These are phyloP conservation scores for Diadromus collaris DNA, from an alignment of 2,888 invertebrate species.

Conservation along the genomic window DNA sequence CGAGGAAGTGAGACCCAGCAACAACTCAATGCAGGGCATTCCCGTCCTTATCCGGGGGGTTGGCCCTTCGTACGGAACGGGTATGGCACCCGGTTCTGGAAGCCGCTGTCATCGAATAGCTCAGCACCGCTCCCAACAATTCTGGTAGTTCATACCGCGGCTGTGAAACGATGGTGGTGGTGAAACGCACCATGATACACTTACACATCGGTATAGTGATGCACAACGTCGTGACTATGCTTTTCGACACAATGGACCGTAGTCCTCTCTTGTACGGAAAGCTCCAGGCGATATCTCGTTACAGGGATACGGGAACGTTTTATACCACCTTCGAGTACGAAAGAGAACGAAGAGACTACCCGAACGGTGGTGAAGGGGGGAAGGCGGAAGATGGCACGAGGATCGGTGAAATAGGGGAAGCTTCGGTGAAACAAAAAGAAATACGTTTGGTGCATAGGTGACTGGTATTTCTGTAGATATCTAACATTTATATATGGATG, in stretches of 20 bases:
- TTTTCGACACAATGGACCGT: conserved; percentile 65
- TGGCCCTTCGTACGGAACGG: conserved; percentile 6
- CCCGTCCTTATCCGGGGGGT: conserved; percentile 33
- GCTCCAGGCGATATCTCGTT: conserved; percentile 72
- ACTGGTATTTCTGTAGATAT: background rate
- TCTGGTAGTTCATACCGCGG: conserved; percentile 14
- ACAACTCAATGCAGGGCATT: conserved; percentile 22
- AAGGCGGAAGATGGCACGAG: conserved; percentile 1
- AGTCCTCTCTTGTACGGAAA: conserved; percentile 69
- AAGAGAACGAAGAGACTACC: background rate
- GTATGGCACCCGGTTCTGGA: background rate
- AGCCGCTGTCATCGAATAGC: conserved; percentile 37
- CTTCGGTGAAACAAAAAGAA: conserved; percentile 18
- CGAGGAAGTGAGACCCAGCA: conserved; percentile 31
- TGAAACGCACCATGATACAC: conserved; percentile 14
- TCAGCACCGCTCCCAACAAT: conserved; percentile 28
- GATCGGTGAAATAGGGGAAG: background rate
- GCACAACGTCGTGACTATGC: conserved; percentile 36
- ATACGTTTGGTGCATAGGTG: conserved; percentile 24
- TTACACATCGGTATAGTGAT: background rate
- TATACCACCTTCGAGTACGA: conserved; percentile 40
- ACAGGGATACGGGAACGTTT: conserved; percentile 59
- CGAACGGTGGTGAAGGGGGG: conserved; percentile 12
- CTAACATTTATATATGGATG: background rate
- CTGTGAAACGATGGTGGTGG: conserved; percentile 4